These are phyloP conservation scores for Henicopernis longicauda DNA, from an alignment of 2,113 vertebrate genomes.

Conservation along the genomic window DNA sequence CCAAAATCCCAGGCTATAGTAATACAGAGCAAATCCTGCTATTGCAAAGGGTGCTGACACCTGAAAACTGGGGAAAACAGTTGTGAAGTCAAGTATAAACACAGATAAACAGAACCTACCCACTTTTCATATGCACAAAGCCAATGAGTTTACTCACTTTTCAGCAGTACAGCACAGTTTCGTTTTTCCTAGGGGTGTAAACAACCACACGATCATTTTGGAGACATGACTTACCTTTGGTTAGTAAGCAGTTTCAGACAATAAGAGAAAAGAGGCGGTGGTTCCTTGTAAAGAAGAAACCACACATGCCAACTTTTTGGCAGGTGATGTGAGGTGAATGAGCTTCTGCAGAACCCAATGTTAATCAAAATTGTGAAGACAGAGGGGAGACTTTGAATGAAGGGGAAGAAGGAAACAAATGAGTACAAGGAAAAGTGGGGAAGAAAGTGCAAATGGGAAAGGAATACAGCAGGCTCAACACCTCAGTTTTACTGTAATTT, in stretches of 20 bases:
- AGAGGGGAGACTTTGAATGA: neutral
- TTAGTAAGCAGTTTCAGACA: neutral
- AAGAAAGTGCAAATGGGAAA: neutral
- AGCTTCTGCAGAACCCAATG: neutral
- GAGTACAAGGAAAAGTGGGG: neutral
- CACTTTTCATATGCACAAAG: neutral
- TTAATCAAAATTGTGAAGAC: neutral
- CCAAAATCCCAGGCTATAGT: neutral
- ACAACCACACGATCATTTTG: rapidly evolving
- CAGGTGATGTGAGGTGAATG: neutral
- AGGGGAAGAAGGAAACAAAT: neutral
- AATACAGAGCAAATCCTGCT: neutral
- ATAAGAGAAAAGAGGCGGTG: neutral
- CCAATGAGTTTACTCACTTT: neutral
- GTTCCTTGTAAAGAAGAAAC: neutral
- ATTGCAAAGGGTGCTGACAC: neutral
- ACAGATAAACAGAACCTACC: neutral
- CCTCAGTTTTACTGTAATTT: neutral
- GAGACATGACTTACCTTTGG: neutral
- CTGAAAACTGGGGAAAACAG: neutral
- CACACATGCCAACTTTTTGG: neutral
- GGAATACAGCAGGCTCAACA: neutral
- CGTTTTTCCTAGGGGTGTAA: neutral
- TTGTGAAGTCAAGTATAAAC: neutral
- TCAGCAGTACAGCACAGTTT: neutral